phyloP scores from a whole-genome alignment of 1,140 invertebrate species.

The Aphidius gifuensis region DNA sequence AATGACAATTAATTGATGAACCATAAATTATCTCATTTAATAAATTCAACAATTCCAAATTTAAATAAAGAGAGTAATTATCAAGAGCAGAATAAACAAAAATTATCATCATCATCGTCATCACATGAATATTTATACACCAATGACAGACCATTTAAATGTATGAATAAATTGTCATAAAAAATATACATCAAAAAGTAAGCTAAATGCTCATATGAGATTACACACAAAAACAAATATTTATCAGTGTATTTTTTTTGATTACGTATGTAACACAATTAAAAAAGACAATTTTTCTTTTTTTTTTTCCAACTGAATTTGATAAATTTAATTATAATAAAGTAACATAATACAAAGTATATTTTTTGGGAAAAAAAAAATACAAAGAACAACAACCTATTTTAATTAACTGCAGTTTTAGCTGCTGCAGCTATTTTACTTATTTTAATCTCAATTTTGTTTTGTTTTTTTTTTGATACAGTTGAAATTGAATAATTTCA shows the following conservation, averaged over 20 bases:
- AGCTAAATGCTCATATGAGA: slow-evolving; percentile 47
- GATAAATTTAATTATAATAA: too few species aligned
- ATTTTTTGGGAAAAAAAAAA: too few species aligned
- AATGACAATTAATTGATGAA: slow-evolving; percentile 43
- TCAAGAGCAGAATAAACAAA: neutral
- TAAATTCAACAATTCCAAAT: too few species aligned
- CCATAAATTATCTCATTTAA: slow-evolving; percentile 39
- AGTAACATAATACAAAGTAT: too few species aligned
- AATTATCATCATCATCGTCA: slow-evolving; percentile 10
- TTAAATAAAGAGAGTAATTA: neutral
- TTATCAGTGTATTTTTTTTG: slow-evolving; percentile 46
- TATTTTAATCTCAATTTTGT: too few species aligned
- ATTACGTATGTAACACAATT: slow-evolving; percentile 37
- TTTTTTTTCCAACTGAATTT: too few species aligned
- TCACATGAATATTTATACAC: slow-evolving; percentile 46
- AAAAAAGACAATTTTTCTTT: too few species aligned
- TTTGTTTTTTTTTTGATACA: too few species aligned
- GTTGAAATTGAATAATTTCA: too few species aligned
- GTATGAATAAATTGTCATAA: slow-evolving; percentile 40
- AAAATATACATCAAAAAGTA: slow-evolving; percentile 48
- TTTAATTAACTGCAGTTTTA: too few species aligned
- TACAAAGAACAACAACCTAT: too few species aligned
- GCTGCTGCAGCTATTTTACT: too few species aligned
- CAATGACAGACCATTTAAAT: slow-evolving; percentile 45
- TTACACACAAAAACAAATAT: slow-evolving; percentile 48